Conservation (phyloP, 2,797 vertebrate species). For the Oreochromis grahami region DNA sequence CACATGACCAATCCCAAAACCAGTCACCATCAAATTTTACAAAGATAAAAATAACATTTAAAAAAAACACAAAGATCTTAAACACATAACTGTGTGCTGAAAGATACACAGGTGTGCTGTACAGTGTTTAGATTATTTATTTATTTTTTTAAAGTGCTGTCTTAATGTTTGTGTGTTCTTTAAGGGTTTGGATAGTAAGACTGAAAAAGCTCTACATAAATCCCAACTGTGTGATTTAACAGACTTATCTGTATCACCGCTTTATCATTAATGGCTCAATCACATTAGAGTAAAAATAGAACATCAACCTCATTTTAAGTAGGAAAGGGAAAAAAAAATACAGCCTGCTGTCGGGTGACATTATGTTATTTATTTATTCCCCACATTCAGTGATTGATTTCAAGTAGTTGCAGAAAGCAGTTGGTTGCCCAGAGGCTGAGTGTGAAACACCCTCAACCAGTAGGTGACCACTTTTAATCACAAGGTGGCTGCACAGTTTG, state of each 20-base stretch:
- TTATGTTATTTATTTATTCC: neutral
- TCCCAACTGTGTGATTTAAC: neutral
- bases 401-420: neutral
- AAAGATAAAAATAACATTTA: neutral
- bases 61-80: accelerated
- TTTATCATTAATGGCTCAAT: neutral
- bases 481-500: neutral
- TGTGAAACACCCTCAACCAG: neutral
- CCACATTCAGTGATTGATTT: neutral
- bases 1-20: neutral
- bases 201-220: neutral
- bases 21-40: neutral
- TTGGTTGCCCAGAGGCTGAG: neutral
- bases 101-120: neutral
- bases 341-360: neutral
- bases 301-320: neutral
- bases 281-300: neutral
- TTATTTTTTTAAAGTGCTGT: neutral
- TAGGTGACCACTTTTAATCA: neutral
- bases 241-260: neutral
- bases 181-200: neutral
- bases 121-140: neutral
- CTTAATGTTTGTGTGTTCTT: neutral
- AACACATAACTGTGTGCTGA: neutral
- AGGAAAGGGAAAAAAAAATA: neutral